Base-by-base conservation (phyloP, 2,797 vertebrate species). In the Xiphophorus birchmanni region DNA sequence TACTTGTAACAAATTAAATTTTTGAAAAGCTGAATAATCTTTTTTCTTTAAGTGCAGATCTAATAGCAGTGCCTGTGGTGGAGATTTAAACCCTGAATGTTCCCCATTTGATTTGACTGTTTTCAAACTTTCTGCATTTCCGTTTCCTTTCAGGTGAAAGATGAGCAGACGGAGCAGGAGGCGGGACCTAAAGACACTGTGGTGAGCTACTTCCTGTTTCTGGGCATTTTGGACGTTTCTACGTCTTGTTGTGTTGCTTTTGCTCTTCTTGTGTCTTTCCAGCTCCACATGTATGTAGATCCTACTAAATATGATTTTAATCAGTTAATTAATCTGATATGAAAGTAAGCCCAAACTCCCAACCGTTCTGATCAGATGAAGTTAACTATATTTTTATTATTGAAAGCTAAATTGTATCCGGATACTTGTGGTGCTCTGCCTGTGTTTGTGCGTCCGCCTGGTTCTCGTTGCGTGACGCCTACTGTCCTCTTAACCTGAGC, bases 111-210 rank as follows among this genome's bases (percentile, higher is more conserved):
- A 13, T 74, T 32, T 72, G 15, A 5, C 2, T 75, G 6, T 81
- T 47, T 73, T 18, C 81, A 32, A 86, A 13, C 35, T 8, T 42
- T 82, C 40, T 78, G 77, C 21, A 40, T 75, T 91, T 79, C 79
- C 78, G 85, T 90, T 29, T 5, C 54, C 76, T 60, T 94, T 89
- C 94, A 99, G 98, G 79, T 84, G 65, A 74, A 90, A 63, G 88
- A 89, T 5, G 87, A 91, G 73, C 83, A 84, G 83, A 77, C 75
- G 2, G 82, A 93, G 73, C 69, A 86, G 73, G 86, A 75, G 18
- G 40, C 37, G 58, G 89, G 92, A 63, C 79, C 81, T 11, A 90
- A 90, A 86, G 73, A 69, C 77, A 79, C 82, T 35, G 89, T 95
- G 95, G 95, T 96, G 92, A 91, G 71, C 40, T 42, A 8, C 67